Conservation (phyloP, 2,113 vertebrate genomes). For the Chloropsis hardwickii region DNA sequence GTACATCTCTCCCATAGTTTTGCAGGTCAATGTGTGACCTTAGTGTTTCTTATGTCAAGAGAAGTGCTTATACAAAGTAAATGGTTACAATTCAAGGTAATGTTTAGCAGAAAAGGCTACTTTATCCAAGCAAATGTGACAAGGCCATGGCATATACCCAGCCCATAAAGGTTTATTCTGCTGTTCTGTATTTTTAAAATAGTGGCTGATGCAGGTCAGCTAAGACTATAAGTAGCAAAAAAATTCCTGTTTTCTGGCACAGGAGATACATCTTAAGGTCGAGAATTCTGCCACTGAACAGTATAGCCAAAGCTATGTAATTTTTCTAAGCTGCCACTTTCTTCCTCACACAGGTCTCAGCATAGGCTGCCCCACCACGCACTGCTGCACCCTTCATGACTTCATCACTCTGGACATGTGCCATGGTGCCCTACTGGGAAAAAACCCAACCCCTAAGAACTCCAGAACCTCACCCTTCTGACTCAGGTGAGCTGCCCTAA, state of each 20-base stretch:
- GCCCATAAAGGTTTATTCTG: not conserved
- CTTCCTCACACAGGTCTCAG: not conserved
- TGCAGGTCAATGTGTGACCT: not conserved
- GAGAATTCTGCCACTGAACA: not conserved
- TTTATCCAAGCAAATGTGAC: not conserved
- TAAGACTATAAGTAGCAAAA: not conserved
- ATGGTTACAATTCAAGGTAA: not conserved
- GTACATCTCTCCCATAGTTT: not conserved
- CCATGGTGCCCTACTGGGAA: not conserved
- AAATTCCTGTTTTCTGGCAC: not conserved
- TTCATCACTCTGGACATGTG: not conserved
- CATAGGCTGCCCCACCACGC: fast-evolving
- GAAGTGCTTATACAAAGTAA: not conserved
- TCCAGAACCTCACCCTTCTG: not conserved
- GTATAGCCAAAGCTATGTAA: not conserved
- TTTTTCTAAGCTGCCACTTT: not conserved
- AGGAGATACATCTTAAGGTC: not conserved
- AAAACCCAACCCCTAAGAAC: not conserved
- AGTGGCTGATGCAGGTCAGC: not conserved
- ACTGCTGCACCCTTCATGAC: not conserved
- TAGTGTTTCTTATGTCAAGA: not conserved
- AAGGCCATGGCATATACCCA: fast-evolving
- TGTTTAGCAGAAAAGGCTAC: not conserved
- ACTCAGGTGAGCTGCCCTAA: not conserved
- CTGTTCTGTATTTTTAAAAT: not conserved